Conservation (phyloP, 2,113 vertebrate genomes). For the Poeciliopsis turrubarensis region DNA sequence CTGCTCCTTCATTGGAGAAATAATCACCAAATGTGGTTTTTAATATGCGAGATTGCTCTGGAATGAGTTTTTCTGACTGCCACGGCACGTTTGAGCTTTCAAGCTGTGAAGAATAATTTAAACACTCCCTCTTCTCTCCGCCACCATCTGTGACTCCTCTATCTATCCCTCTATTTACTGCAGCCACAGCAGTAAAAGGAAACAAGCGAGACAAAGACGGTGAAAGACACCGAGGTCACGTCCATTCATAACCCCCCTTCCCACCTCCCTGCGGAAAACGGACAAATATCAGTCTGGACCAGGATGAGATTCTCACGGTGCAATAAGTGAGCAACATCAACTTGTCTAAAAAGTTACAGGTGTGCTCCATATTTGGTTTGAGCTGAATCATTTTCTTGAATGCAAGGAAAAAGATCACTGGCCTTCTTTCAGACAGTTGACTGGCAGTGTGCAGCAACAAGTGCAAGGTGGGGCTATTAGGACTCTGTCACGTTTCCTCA, state of each 20-base stretch:
- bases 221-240: conserved; percentile 6
- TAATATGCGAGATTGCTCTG: conserved; percentile 63
- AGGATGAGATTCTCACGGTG: neutral
- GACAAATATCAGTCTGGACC: neutral
- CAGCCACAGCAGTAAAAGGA: conserved; percentile 28
- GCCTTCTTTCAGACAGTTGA: too few species aligned
- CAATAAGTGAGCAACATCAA: neutral
- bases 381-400: too few species aligned
- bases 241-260: neutral
- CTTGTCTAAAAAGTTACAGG: neutral
- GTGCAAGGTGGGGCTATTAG: too few species aligned
- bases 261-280: neutral
- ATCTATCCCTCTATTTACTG: conserved; percentile 51
- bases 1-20: conserved; percentile 34
- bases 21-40: conserved; percentile 59
- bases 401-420: too few species aligned
- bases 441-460: too few species aligned
- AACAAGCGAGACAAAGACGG: conserved; percentile 4
- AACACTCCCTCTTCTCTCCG: conserved; percentile 61
- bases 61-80: conserved; percentile 40
- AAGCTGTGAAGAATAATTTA: conserved; percentile 64
- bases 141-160: conserved; percentile 63
- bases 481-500: too few species aligned
- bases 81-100: conserved; percentile 48
- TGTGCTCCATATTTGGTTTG: too few species aligned